Evolutionary conservation across 2,113 vertebrate species (phyloP).

Genomic region (Probosciger aterrimus): DNA sequence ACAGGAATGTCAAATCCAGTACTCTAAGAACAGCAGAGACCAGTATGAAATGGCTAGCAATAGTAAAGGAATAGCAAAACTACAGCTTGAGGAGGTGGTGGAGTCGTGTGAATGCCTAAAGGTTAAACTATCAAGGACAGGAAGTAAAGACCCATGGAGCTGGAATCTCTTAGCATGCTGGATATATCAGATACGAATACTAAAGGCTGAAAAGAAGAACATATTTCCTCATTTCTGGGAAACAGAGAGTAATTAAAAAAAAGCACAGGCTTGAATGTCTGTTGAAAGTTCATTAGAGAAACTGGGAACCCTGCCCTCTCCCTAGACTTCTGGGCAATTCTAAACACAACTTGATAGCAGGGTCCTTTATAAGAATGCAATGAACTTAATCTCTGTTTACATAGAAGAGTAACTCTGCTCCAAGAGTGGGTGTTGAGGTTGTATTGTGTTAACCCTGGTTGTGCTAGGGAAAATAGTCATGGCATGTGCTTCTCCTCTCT

Average conservation of each 20-base stretch:
- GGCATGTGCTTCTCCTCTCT: not conserved
- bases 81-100: accelerated
- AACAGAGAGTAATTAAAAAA: not conserved
- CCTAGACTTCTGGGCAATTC: not conserved
- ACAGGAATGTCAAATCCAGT: not conserved
- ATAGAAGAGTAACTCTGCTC: not conserved
- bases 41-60: not conserved
- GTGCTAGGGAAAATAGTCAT: not conserved
- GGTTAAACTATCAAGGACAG: not conserved
- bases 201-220: not conserved
- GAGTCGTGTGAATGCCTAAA: not conserved
- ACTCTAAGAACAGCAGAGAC: not conserved
- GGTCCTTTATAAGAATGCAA: not conserved
- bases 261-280: not conserved
- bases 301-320: not conserved
- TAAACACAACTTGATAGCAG: not conserved
- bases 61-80: not conserved
- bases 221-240: slow-evolving; percentile 27
- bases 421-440: not conserved
- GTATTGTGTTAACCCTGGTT: not conserved
- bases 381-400: slow-evolving; percentile 18
- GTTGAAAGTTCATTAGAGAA: slow-evolving; percentile 2
- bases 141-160: not conserved
- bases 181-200: not conserved
- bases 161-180: not conserved